Base-by-base conservation (phyloP, 1,140 invertebrate genomes). In the Lucilia cuprina region DNA sequence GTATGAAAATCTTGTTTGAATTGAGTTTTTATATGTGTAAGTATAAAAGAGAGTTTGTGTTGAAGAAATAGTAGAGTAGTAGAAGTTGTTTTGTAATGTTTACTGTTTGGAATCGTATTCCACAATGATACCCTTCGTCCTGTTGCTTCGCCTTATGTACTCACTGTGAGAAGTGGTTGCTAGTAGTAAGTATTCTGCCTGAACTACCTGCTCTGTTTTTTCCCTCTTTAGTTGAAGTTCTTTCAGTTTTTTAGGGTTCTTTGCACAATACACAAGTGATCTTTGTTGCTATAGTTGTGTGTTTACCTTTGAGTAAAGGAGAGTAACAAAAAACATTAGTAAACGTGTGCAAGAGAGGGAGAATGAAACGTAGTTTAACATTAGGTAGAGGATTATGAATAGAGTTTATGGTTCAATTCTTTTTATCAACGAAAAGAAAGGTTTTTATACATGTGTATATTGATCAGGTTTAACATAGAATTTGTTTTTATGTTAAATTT, bases 61-160 rank as follows among this genome's bases (percentile, higher is more conserved):
- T 88, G 65, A 83, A 47, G 49, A 78, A 41, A 41, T 41, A 41
- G 41, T 41, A 41, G 82, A 30, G 35, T 41, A 30, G 35, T 41
- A 84, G 17, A 85, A 70, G 25, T 86, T 75, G 30, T 41, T 14
- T 78, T 78, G 13, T 83, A 50, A 14, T 77, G 86, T 86, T 89
- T 84, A 88, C 89, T 88, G 88, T 87, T 82, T 87, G 90, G 87
- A 89, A 90, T 90, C 89, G 88, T 87, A 89, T 90, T 88, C 86
- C 89, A 87, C 84, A 91, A 90, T 91, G 89, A 91, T 90, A 88
- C 86, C 87, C 86, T 87, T 88, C 87, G 88, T 90, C 87, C 89
- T 89, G 85, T 85, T 74, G 84, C 74, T 77, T 83, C 70, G 75
- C 83, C 86, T 86, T 91, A 89, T 82, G 83, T 85, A 85, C 85